These are phyloP conservation scores for Darevskia nairensis DNA, from an alignment of 2,797 vertebrate species.

Conservation along the genomic window DNA sequence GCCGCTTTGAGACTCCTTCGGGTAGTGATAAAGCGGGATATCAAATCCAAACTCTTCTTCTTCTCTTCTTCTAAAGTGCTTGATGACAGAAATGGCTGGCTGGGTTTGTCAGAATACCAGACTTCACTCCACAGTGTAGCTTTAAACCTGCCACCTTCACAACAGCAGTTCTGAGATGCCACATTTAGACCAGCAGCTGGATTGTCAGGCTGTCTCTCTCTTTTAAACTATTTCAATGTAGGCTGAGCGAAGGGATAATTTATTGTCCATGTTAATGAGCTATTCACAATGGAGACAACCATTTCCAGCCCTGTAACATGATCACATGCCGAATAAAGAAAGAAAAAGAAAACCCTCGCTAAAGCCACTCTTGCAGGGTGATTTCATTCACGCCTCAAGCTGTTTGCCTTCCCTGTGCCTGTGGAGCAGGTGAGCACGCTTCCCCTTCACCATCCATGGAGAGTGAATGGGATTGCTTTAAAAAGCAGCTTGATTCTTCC, in stretches of 20 bases:
- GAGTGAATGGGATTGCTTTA: not conserved
- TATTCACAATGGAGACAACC: not conserved
- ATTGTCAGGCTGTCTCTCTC: not conserved
- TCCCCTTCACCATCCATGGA: not conserved
- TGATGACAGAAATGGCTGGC: slow-evolving; percentile 44
- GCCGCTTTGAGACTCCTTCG: too few relatives aligned
- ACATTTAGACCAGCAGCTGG: not conserved
- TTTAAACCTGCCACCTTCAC: slow-evolving; percentile 43
- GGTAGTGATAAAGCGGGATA: too few relatives aligned
- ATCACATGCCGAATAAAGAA: not conserved
- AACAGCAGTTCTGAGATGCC: slow-evolving; percentile 50
- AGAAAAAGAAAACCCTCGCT: too few relatives aligned
- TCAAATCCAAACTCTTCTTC: too few relatives aligned
- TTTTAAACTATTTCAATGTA: slow-evolving; percentile 13
- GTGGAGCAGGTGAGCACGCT: not conserved
- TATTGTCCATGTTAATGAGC: slow-evolving; percentile 40
- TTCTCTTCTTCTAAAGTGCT: not conserved
- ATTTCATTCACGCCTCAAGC: not conserved
- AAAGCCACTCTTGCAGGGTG: not conserved
- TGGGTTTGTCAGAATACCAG: slow-evolving; percentile 46
- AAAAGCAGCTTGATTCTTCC: not conserved
- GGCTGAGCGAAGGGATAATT: slow-evolving; percentile 54
- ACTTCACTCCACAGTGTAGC: slow-evolving; percentile 26
- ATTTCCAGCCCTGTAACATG: not conserved
- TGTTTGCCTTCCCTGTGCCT: not conserved